phyloP scores from a whole-genome alignment of 2,888 invertebrate genomes.

The Physocephala rufipes region DNA sequence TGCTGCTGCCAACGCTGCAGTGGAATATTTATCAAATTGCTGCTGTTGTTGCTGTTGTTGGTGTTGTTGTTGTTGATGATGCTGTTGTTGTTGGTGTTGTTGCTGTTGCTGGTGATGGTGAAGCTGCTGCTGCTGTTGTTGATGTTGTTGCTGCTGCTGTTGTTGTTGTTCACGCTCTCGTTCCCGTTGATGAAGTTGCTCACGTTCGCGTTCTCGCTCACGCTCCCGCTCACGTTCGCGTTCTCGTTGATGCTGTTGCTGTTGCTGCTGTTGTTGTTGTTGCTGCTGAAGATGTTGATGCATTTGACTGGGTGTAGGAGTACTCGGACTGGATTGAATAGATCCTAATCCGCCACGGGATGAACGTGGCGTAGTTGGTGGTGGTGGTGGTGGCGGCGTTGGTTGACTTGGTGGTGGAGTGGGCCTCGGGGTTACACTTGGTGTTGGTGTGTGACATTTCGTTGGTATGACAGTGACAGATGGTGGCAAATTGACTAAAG shows the following conservation, averaged over 20 bases:
- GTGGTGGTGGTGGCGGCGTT: conserved; percentile 57
- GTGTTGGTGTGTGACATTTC: conserved; percentile 64
- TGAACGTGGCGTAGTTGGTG: conserved; percentile 57
- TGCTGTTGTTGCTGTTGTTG: conserved; percentile 58
- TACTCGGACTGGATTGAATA: conserved; percentile 59
- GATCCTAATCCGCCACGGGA: conserved; percentile 54
- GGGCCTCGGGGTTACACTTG: conserved; percentile 69
- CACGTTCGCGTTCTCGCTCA: conserved; percentile 49
- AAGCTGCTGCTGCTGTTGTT: conserved; percentile 58
- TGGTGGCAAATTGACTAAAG: conserved; percentile 59
- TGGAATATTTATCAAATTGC: conserved; percentile 65
- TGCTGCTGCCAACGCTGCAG: conserved; percentile 68
- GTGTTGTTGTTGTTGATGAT: conserved; percentile 63
- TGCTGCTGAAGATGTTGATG: conserved; percentile 50
- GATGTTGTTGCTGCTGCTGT: conserved; percentile 52
- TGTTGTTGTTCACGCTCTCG: conserved; percentile 50
- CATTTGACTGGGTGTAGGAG: conserved; percentile 58
- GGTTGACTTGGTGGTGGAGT: conserved; percentile 68
- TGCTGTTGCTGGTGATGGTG: conserved; percentile 50
- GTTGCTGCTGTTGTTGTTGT: conserved; percentile 54
- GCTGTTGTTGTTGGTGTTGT: conserved; percentile 50
- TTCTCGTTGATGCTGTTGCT: conserved; percentile 50
- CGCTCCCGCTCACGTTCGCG: conserved; percentile 51
- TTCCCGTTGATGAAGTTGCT: conserved; percentile 50
- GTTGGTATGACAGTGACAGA: conserved; percentile 63